Percentiles rank a stretch among this genome's conserved stretches.
Evolutionary conservation across 2,888 invertebrate species (phyloP).

Genomic region (Antitype chi): DNA sequence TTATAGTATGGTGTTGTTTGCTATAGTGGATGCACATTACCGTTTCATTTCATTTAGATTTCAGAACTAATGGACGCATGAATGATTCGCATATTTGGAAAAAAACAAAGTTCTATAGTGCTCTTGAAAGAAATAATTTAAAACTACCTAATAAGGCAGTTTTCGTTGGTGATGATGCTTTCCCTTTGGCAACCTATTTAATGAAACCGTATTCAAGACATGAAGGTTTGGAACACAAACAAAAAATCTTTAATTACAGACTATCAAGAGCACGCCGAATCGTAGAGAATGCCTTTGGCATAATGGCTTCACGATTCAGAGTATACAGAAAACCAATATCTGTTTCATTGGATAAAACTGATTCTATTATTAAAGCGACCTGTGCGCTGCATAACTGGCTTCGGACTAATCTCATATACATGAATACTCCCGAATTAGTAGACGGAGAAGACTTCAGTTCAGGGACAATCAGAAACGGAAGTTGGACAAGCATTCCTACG

Average conservation of each 20-base stretch:
- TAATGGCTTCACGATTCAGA: slow-evolving; percentile 61
- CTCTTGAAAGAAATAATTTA: slow-evolving; percentile 61
- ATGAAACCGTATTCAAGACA: slow-evolving; percentile 61
- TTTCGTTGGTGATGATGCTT: slow-evolving; percentile 62
- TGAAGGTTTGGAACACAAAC: slow-evolving; percentile 57
- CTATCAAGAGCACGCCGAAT: slow-evolving; percentile 61
- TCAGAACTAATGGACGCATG: slow-evolving; percentile 60
- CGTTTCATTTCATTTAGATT: slow-evolving; percentile 61
- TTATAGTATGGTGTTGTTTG: slow-evolving; percentile 62
- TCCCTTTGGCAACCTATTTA: slow-evolving; percentile 52
- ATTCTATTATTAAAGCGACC: slow-evolving; percentile 61
- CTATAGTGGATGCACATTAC: slow-evolving; percentile 62
- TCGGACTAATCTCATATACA: slow-evolving; percentile 57
- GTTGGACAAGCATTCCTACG: slow-evolving; percentile 63
- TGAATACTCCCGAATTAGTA: slow-evolving; percentile 64
- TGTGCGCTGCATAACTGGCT: slow-evolving; percentile 64
- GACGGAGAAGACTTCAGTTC: slow-evolving; percentile 63
- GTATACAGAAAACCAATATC: slow-evolving; percentile 59
- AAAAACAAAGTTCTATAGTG: slow-evolving; percentile 58
- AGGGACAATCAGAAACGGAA: slow-evolving; percentile 64
- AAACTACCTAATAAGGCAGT: slow-evolving; percentile 58
- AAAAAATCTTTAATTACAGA: slow-evolving; percentile 61
- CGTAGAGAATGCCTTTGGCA: slow-evolving; percentile 62
- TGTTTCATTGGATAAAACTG: slow-evolving; percentile 59
- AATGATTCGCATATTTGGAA: slow-evolving; percentile 59